Evolutionary conservation across 2,113 vertebrate species (phyloP).

Genomic region (Drymodes brunneopygia): DNA sequence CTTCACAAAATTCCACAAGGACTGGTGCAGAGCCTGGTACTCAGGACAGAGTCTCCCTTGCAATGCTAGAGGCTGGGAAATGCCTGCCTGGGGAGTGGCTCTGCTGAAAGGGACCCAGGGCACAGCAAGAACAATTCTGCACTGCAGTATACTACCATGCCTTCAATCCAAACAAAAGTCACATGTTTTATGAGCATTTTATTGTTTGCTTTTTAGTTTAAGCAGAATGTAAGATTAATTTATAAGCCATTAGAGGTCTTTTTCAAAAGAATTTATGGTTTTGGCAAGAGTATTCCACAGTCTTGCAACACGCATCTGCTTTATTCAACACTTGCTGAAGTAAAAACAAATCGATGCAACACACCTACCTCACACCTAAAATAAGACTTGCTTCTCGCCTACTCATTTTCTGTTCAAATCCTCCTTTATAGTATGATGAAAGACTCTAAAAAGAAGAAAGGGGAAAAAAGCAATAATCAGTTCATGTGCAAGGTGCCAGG

Average conservation of each 20-base stretch:
- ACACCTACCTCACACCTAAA: constrained; percentile 88
- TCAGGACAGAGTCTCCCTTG: not conserved
- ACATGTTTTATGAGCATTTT: not conserved
- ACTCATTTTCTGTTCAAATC: constrained; percentile 94
- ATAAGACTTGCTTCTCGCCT: constrained; percentile 90
- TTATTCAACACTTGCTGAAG: not conserved
- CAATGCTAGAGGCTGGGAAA: not conserved
- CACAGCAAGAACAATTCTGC: not conserved
- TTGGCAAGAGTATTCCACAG: not conserved
- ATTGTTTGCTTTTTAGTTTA: not conserved
- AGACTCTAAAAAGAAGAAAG: constrained; percentile 71
- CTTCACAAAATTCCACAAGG: not conserved
- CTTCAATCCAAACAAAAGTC: not conserved
- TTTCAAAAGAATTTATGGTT: not conserved
- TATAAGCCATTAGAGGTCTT: not conserved
- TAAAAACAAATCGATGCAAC: constrained; percentile 24
- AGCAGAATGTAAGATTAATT: not conserved
- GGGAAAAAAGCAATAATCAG: constrained; percentile 52
- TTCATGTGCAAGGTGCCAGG: not conserved
- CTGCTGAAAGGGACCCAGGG: not conserved
- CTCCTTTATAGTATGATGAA: constrained; percentile 92
- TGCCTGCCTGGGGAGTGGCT: not conserved
- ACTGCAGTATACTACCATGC: not conserved
- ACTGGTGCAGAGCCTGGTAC: not conserved
- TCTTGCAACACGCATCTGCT: not conserved